Conservation (phyloP, 2,797 vertebrate genomes). For the Hapalemur alaotrensis region DNA sequence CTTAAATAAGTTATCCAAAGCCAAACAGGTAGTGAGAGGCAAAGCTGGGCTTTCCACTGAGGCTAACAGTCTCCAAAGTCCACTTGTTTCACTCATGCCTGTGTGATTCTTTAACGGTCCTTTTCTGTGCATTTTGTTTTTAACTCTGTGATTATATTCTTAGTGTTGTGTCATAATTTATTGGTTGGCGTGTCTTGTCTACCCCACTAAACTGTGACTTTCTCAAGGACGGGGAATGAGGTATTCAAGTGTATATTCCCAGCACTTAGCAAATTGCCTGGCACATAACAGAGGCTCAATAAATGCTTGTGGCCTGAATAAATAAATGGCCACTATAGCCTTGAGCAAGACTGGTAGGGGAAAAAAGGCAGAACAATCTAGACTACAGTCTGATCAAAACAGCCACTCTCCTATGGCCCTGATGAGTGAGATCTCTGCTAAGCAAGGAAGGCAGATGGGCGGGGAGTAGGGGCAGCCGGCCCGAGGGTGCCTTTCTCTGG, state of each 20-base stretch:
- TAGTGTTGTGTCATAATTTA: slow-evolving; percentile 7
- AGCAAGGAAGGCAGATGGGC: slow-evolving; percentile 87
- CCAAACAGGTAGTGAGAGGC: background rate
- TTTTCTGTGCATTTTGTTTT: slow-evolving; percentile 21
- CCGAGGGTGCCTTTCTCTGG: slow-evolving; percentile 88
- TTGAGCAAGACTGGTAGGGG: slow-evolving; percentile 33
- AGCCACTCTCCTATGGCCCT: slow-evolving; percentile 50
- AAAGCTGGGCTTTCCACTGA: background rate
- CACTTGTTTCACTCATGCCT: background rate
- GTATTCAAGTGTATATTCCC: slow-evolving; percentile 25
- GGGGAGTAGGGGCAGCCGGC: slow-evolving; percentile 81
- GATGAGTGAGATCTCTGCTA: slow-evolving; percentile 73
- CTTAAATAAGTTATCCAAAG: slow-evolving; percentile 3
- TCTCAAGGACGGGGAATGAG: slow-evolving; percentile 42
- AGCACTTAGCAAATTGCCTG: slow-evolving; percentile 71
- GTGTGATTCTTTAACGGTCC: background rate
- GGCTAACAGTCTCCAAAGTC: background rate
- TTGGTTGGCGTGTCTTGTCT: slow-evolving; percentile 27
- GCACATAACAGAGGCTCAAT: slow-evolving; percentile 12
- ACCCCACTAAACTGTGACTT: slow-evolving; percentile 20
- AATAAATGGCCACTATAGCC: slow-evolving; percentile 23
- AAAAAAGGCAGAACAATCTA: slow-evolving; percentile 17
- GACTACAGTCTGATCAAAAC: slow-evolving; percentile 1
- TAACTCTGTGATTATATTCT: background rate
- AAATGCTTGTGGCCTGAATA: slow-evolving; percentile 53